Percentiles rank a stretch among this genome's conserved stretches.
Evolutionary conservation across 2,797 vertebrate genomes (phyloP).

Genomic region (Mycteria americana): DNA sequence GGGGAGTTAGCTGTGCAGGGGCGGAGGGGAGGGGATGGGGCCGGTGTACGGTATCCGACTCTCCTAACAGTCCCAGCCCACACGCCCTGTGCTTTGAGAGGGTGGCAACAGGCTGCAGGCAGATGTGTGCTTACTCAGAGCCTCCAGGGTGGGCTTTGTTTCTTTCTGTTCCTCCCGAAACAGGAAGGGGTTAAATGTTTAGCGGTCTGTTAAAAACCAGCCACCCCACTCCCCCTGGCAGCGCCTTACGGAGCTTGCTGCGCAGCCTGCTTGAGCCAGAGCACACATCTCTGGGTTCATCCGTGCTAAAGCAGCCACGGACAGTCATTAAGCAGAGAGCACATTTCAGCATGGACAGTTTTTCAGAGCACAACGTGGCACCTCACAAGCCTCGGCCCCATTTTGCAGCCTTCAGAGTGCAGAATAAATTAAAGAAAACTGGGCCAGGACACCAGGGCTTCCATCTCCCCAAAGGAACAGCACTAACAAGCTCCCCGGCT

Average conservation of each 20-base stretch:
- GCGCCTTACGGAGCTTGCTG: neutral
- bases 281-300: neutral
- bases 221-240: neutral
- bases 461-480: slow-evolving; percentile 42
- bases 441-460: slow-evolving; percentile 58
- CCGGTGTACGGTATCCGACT: neutral
- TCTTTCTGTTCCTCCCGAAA: neutral
- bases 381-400: slow-evolving; percentile 60
- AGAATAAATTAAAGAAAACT: slow-evolving; percentile 72
- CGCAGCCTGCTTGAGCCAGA: neutral
- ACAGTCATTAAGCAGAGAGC: slow-evolving; percentile 8
- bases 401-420: slow-evolving; percentile 56
- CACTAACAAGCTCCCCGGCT: slow-evolving; percentile 40
- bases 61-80: neutral
- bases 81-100: neutral
- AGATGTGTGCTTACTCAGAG: neutral
- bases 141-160: neutral
- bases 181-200: neutral
- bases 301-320: neutral
- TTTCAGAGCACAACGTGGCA: slow-evolving; percentile 38
- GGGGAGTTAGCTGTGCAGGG: neutral
- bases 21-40: neutral
- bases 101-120: neutral
- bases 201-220: neutral
- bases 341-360: slow-evolving; percentile 35